phyloP scores from a whole-genome alignment of 2,888 invertebrate species.

The Dyspetes luteomarginatus region DNA sequence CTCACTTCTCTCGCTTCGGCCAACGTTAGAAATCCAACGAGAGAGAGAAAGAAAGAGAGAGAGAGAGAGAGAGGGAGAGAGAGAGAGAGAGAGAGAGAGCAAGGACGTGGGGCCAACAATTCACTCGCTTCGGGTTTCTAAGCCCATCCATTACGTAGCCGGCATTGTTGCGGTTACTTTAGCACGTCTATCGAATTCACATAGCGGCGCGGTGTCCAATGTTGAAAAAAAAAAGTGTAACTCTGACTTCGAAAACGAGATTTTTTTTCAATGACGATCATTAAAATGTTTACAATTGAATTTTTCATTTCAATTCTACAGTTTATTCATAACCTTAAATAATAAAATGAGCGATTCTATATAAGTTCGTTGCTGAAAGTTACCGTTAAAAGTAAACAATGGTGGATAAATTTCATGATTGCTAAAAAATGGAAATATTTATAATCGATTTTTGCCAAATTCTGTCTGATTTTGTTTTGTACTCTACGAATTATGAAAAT shows the following conservation, averaged over 20 bases:
- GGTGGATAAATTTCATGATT: too few species aligned
- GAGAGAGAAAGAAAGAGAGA: constrained; percentile 47
- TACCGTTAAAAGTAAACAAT: too few species aligned
- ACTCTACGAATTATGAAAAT: too few species aligned
- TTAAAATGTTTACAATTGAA: not conserved
- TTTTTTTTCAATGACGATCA: not conserved
- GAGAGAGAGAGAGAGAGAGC: constrained; percentile 45
- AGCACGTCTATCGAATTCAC: constrained; percentile 74
- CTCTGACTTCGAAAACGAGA: not conserved
- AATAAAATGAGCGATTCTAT: too few species aligned
- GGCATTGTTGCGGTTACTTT: constrained; percentile 81
- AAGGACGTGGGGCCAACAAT: constrained; percentile 82
- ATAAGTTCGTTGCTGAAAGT: too few species aligned
- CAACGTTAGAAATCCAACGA: constrained; percentile 46
- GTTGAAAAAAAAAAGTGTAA: constrained; percentile 11
- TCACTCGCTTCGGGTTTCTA: constrained; percentile 81
- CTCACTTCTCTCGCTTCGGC: constrained; percentile 51
- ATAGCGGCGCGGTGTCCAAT: constrained; percentile 57
- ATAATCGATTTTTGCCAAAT: too few species aligned
- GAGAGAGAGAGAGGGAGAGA: constrained; percentile 40
- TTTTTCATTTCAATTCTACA: not conserved
- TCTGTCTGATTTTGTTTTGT: too few species aligned
- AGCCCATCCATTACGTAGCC: constrained; percentile 81
- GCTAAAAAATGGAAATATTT: too few species aligned
- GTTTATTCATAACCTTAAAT: too few species aligned